A percentile compares a stretch with the other conserved stretches of the same genome.
Conservation (phyloP, 92 coral and sea anemone species). For the Phenganax stokvisi region DNA sequence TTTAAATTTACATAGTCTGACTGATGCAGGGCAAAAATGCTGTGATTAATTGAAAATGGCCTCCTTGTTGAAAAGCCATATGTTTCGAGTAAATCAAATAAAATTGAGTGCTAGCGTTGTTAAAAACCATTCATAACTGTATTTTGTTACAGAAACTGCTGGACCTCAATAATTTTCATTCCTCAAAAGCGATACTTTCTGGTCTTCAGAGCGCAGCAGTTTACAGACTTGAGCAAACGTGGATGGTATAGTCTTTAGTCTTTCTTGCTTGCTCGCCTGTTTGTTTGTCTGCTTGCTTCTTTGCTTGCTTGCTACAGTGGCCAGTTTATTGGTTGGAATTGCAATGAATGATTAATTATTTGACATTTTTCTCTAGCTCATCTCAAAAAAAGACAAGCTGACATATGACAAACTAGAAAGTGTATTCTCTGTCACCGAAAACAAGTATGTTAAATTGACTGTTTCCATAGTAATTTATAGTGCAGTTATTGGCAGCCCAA, state of each 20-base stretch:
- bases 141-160: constrained; percentile 60
- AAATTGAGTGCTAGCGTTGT: no score
- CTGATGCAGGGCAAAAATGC: no score
- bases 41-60: no score
- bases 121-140: not conserved
- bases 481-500: no score
- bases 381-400: constrained; percentile 67
- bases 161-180: constrained; percentile 82
- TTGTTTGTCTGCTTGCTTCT: not conserved
- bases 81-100: no score
- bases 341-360: not conserved
- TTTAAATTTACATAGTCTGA: no score
- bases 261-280: not conserved
- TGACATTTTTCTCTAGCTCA: constrained; percentile 46
- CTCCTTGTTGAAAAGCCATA: no score
- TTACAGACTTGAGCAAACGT: constrained; percentile 76
- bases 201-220: constrained; percentile 97
- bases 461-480: no score
- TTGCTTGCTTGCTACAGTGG: no score
- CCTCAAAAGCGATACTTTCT: constrained; percentile 87
- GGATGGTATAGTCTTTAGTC: constrained; percentile 63
- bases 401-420: constrained; percentile 73
- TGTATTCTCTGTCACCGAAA: constrained; percentile 73
- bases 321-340: not conserved
- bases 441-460: constrained; percentile 82